Base-by-base conservation (phyloP, 2,888 invertebrate genomes). In the Dendrolimus pini region DNA sequence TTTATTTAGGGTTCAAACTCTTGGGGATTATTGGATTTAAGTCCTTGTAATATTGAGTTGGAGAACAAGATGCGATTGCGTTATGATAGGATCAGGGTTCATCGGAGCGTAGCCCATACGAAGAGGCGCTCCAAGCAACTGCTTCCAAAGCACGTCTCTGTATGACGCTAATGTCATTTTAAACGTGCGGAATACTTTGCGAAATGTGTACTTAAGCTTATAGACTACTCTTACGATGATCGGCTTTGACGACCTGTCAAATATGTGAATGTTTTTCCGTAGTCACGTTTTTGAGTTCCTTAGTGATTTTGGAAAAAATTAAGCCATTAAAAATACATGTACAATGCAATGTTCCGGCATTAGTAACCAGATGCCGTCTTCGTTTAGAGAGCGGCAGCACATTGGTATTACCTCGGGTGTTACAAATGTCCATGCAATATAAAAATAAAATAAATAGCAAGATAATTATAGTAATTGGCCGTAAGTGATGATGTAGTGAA, bases 81-180 rank as follows among this genome's bases (percentile, higher is more conserved):
- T 86, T 90, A 88, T 89, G 89, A 89, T 89, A 85, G 89, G 89
- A 90, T 90, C 88, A 82, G 89, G 77, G 80, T 81, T 83, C 87
- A 82, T 61, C 74, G 81, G 75, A 84, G 89, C 89, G 80, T 81
- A 76, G 71, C 69, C 73, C 71, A 71, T 71, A 71, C 67, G 73
- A 75, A 77, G 76, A 73, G 71, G 70, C 72, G 77, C 75, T 77
- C 67, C 71, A 66, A 77, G 72, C 66, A 64, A 72, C 71, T 65
- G 63, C 74, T 77, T 72, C 71, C 68, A 66, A 67, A 68, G 72
- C 79, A 76, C 76, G 77, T 77, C 75, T 77, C 76, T 75, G 68
- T 83, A 79, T 79, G 78, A 84, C 77, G 77, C 76, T 85, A 85
- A 85, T 84, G 77, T 79, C 71, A 77, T 79, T 82, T 82, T 80